A percentile compares a stretch with the other conserved stretches of the same genome.
phyloP scores from a whole-genome alignment of 1,140 invertebrate genomes.

The Anoplolepis gracilipes region DNA sequence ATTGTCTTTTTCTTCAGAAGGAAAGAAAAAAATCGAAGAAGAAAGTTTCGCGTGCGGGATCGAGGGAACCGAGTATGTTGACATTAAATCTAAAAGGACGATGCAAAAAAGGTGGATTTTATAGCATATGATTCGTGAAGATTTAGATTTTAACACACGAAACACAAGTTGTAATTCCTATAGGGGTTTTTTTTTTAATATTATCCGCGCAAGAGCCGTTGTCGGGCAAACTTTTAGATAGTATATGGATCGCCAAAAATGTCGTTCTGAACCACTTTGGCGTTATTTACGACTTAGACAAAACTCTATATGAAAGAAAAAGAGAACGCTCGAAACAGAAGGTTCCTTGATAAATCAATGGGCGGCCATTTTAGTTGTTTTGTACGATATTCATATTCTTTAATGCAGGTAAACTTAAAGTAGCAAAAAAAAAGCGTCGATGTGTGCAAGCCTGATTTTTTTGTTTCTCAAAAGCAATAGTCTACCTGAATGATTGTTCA shows the following conservation, averaged over 20 bases:
- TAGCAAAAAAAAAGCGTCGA: constrained; percentile 70
- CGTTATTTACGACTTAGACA: constrained; percentile 16
- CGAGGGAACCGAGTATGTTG: background rate
- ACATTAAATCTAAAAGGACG: background rate
- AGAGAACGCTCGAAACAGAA: constrained; percentile 3
- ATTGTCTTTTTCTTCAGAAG: no score
- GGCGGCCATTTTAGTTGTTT: constrained; percentile 75
- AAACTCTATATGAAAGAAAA: background rate
- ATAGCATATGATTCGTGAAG: constrained; percentile 8
- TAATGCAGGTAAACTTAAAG: constrained; percentile 73
- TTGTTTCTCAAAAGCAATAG: constrained; percentile 41
- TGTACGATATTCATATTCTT: constrained; percentile 80
- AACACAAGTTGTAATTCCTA: background rate
- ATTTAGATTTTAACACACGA: background rate
- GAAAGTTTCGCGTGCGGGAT: background rate
- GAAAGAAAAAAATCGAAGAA: no score
- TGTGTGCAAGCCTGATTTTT: constrained; percentile 67
- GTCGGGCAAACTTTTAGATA: constrained; percentile 4
- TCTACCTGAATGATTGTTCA: constrained; percentile 1
- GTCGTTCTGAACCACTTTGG: background rate
- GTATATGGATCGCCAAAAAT: constrained; percentile 9
- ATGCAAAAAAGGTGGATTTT: constrained; percentile 21
- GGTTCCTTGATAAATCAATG: constrained; percentile 54
- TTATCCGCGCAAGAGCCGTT: background rate
- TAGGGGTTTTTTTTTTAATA: constrained; percentile 4